These are phyloP conservation scores for Agrotis clavis DNA, from an alignment of 2,888 invertebrate species.

Conservation along the genomic window DNA sequence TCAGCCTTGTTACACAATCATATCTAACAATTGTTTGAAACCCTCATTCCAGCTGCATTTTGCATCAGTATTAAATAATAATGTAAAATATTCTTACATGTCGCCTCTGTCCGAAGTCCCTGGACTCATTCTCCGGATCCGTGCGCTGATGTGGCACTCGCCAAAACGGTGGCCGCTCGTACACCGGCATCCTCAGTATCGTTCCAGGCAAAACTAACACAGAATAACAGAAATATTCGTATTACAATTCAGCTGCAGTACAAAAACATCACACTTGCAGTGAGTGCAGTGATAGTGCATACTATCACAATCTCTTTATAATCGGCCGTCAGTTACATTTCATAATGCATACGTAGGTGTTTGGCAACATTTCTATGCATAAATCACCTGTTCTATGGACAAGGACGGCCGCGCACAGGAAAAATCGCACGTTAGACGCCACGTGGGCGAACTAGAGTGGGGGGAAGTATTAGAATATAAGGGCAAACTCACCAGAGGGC, in stretches of 20 bases:
- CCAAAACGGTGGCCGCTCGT: slow-evolving; percentile 93
- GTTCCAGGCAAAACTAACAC: slow-evolving; percentile 67
- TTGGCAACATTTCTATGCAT: slow-evolving; percentile 77
- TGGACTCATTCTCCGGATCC: slow-evolving; percentile 85
- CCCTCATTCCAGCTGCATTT: background rate
- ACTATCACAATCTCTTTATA: slow-evolving; percentile 55
- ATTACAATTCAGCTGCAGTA: slow-evolving; percentile 44
- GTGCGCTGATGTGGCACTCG: slow-evolving; percentile 86
- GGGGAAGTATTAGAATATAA: slow-evolving; percentile 56
- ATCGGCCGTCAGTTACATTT: slow-evolving; percentile 55
- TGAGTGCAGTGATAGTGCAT: slow-evolving; percentile 54
- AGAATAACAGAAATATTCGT: slow-evolving; percentile 63
- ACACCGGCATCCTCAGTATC: slow-evolving; percentile 85
- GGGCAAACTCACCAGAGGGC: slow-evolving; percentile 86
- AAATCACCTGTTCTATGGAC: slow-evolving; percentile 79
- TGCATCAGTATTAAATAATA: slow-evolving; percentile 5
- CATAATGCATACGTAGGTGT: slow-evolving; percentile 76
- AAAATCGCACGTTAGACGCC: slow-evolving; percentile 65
- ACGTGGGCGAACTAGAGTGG: slow-evolving; percentile 71
- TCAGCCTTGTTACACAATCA: slow-evolving; percentile 35
- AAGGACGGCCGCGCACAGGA: slow-evolving; percentile 69
- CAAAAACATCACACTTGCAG: slow-evolving; percentile 46
- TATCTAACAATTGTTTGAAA: slow-evolving; percentile 9
- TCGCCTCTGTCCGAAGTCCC: slow-evolving; percentile 76
- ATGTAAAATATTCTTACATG: slow-evolving; percentile 69